phyloP scores from a whole-genome alignment of 1,140 invertebrate genomes.

The Antheraea pernyi region DNA sequence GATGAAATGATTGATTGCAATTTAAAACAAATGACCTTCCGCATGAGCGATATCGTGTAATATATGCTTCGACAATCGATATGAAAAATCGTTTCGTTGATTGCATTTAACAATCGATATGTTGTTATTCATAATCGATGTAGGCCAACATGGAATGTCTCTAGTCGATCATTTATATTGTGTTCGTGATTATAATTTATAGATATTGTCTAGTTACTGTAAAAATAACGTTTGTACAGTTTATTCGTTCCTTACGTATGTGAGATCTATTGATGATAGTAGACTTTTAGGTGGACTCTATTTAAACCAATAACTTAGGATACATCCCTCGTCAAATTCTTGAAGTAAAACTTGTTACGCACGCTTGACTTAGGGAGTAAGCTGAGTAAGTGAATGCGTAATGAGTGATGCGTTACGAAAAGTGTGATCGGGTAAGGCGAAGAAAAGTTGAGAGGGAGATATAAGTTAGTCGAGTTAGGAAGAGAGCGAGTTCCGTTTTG shows the following conservation, averaged over 20 bases:
- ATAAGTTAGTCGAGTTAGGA: no score
- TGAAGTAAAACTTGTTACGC: no score
- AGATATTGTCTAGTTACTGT: background rate
- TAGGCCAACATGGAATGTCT: conserved; percentile 39
- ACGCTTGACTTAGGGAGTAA: no score
- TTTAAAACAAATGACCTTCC: conserved; percentile 38
- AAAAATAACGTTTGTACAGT: background rate
- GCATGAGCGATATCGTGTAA: conserved; percentile 21
- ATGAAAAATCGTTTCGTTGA: conserved; percentile 37
- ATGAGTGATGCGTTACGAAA: no score
- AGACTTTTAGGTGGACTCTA: no score
- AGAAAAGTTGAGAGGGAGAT: no score
- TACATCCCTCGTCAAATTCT: no score
- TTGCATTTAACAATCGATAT: conserved; percentile 41
- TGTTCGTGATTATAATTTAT: background rate
- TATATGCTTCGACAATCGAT: conserved; percentile 31
- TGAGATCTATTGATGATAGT: no score
- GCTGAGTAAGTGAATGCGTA: no score
- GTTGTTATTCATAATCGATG: conserved; percentile 48
- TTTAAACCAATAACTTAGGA: no score
- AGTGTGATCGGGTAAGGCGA: no score
- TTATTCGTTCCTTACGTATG: background rate
- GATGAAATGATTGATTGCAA: conserved; percentile 35
- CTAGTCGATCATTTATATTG: background rate
- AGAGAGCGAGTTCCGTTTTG: no score